Conservation (phyloP, 92 coral and sea anemone genomes). For the Porites lobata region DNA sequence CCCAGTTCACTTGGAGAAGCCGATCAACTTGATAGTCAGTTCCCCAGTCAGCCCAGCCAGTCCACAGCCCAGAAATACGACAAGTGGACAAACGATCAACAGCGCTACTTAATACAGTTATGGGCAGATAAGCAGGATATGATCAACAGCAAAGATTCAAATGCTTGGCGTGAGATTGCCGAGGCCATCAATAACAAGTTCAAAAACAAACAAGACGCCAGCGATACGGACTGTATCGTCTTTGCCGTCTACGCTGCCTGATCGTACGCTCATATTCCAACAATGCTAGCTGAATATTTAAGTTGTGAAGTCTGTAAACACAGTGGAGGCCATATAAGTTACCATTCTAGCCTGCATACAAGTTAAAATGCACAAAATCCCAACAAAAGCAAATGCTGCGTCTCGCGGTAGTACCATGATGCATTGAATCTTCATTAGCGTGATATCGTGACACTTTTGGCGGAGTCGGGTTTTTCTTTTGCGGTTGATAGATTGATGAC, state of each 20-base stretch:
- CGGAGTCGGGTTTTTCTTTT: constrained; percentile 30
- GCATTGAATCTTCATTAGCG: constrained; percentile 23
- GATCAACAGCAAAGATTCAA: constrained; percentile 38
- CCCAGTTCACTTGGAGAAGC: constrained; percentile 8
- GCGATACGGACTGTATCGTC: constrained; percentile 22
- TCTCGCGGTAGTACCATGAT: not conserved
- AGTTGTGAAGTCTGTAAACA: constrained; percentile 24
- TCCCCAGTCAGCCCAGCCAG: constrained; percentile 5
- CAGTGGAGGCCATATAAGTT: not conserved
- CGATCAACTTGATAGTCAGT: constrained; percentile 2
- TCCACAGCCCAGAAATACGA: constrained; percentile 27
- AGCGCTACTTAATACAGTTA: constrained; percentile 35
- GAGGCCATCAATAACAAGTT: constrained; percentile 20
- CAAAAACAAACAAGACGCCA: constrained; percentile 18
- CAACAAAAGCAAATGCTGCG: constrained; percentile 25
- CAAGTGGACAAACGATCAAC: constrained; percentile 48
- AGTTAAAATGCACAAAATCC: constrained; percentile 14
- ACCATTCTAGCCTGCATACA: constrained; percentile 24
- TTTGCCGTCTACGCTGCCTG: constrained; percentile 23
- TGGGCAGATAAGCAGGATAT: constrained; percentile 47
- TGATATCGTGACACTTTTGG: constrained; percentile 28
- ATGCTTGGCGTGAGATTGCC: constrained; percentile 45
- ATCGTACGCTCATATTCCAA: constrained; percentile 14
- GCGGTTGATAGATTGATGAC: constrained; percentile 19
- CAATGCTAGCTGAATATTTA: constrained; percentile 30